Evolutionary conservation across 2,797 vertebrate genomes (phyloP), one percentile per base, ranked within the genome.

Genomic region (Balearica regulorum): DNA sequence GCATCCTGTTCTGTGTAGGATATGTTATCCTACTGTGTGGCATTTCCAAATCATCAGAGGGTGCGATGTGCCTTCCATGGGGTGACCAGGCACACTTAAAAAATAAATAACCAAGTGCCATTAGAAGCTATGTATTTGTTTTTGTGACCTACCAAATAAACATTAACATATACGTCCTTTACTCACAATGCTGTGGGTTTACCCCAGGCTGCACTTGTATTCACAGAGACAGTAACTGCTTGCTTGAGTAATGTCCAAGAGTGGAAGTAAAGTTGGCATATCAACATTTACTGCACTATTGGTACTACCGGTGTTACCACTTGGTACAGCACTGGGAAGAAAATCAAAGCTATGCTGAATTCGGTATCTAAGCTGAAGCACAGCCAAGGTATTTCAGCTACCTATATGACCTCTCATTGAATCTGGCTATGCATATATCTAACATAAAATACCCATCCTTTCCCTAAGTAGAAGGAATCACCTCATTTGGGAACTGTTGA

Each of bases 21-120:
- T 53, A n/a, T 10, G 20, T 70, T 73, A 70, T 33, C 39, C 17
- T 21, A 29, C 33, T 0, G 0, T 19, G 20, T 0, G 0, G 9
- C 41, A 80, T 65, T 80, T 86, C 29, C 77, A 89, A 9, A 73
- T 87, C 58, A 84, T 66, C 72, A 46, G 24, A 44, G 29, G 12
- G 33, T 55, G 31, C 1, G 21, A 78, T 25, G n/a, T 60, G 53
- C n/a, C 60, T 51, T 78, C 43, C 0, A 1, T 28, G 16, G 22
- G 73, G 44, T 12, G 8, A 92, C n/a, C 53, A 87, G 54, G 20
- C 58, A 84, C 37, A 55, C 44, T 62, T 58, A 7, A 65, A 87
- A 90, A 89, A 53, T 26, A 83, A 81, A 78, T 33, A 87, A 64
- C 16, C 24, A 86, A 58, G 31, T 4, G 7, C 39, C 43, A 51